Percentiles rank a stretch among this genome's conserved stretches.
phyloP scores from a whole-genome alignment of 2,113 vertebrate species.

The Pardalotus punctatus region DNA sequence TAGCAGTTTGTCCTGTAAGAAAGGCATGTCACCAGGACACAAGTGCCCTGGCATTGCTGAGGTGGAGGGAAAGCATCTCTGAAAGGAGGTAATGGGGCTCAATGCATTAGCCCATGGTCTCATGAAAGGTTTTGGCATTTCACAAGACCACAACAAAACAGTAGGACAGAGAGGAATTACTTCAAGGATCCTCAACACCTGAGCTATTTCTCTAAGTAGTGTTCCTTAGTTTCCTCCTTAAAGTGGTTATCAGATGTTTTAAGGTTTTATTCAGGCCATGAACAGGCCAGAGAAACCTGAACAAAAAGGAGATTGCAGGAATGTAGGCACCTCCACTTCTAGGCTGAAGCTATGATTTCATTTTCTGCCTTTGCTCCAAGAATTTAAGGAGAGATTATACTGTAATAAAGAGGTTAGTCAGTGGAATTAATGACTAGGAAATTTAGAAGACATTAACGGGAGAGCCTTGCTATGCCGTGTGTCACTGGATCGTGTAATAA shows the following conservation, averaged over 20 bases:
- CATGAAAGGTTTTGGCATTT: neutral
- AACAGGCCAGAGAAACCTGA: neutral
- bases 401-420: neutral
- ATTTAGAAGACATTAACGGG: neutral
- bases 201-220: neutral
- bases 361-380: neutral
- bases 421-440: slow-evolving; percentile 13
- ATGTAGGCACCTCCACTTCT: neutral
- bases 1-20: neutral
- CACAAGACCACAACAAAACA: neutral
- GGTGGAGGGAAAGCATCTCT: neutral
- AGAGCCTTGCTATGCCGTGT: neutral
- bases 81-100: neutral
- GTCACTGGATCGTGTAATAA: neutral
- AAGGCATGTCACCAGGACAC: neutral
- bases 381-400: neutral
- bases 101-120: neutral
- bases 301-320: neutral
- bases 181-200: neutral
- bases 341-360: neutral
- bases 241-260: neutral
- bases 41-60: neutral
- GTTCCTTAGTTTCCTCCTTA: neutral
- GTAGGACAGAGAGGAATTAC: neutral
- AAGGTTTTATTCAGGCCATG: neutral